phyloP scores from a whole-genome alignment of 23 tunicate species.

The Trididemnum clinides region DNA sequence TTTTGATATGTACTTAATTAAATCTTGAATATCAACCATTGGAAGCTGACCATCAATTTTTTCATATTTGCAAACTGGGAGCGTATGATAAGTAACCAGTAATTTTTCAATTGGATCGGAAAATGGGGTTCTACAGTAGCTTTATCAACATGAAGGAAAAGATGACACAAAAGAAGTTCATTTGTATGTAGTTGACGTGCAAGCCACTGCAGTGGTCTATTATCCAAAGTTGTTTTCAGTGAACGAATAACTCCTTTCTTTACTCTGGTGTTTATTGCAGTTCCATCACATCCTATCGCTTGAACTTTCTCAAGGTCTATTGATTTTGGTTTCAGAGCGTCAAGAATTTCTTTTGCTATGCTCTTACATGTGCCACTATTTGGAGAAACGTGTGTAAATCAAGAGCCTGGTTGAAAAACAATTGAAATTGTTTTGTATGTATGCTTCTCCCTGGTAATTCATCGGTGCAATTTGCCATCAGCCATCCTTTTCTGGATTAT shows the following conservation, averaged over 20 bases:
- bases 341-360: background rate
- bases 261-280: background rate
- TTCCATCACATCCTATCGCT: background rate
- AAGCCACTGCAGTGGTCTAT: background rate
- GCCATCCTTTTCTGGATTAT: background rate
- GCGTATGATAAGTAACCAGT: background rate
- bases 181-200: background rate
- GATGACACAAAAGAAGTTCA: background rate
- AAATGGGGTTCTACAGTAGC: background rate
- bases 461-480: background rate
- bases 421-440: background rate
- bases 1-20: background rate
- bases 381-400: background rate
- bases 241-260: background rate
- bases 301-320: background rate
- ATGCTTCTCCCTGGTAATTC: background rate
- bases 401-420: background rate
- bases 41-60: background rate
- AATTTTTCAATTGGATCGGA: background rate
- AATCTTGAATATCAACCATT: background rate
- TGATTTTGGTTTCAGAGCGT: background rate
- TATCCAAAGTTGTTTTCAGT: background rate
- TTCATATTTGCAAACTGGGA: background rate
- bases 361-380: background rate
- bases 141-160: background rate